Evolutionary conservation across 2,113 vertebrate genomes (phyloP).

Genomic region (Caranx ignobilis): DNA sequence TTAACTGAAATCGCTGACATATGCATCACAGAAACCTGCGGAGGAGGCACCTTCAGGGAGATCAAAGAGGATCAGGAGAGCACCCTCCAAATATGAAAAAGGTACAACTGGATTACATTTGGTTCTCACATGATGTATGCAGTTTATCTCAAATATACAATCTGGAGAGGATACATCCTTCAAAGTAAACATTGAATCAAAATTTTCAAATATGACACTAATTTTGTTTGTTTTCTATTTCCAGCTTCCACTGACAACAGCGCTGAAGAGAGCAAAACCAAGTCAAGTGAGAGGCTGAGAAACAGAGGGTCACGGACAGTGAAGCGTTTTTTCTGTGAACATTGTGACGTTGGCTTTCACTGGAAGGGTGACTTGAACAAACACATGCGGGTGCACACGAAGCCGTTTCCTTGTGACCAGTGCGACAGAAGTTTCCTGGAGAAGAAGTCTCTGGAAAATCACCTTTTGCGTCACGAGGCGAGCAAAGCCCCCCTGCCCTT

Average conservation of each 20-base stretch:
- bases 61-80: constrained; percentile 10
- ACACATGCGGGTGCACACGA: constrained; percentile 67
- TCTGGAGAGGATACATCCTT: background rate
- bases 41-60: constrained; percentile 13
- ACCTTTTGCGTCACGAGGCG: constrained; percentile 49
- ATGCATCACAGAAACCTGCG: constrained; percentile 23
- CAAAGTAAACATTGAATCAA: background rate
- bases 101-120: constrained; percentile 9
- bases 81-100: constrained; percentile 1
- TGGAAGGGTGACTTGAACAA: constrained; percentile 75
- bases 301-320: constrained; percentile 25
- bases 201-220: accelerated
- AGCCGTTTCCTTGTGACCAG: constrained; percentile 61
- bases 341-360: constrained; percentile 61
- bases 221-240: background rate
- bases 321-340: constrained; percentile 69
- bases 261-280: constrained; percentile 8
- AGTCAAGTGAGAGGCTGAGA: background rate
- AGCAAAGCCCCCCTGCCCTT: constrained; percentile 66
- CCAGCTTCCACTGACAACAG: constrained; percentile 35
- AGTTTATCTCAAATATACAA: background rate
- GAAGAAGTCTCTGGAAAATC: constrained; percentile 69
- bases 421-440: constrained; percentile 65
- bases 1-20: background rate
- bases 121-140: background rate